Percentiles rank a stretch among this genome's conserved stretches.
Evolutionary conservation across 2,113 vertebrate species (phyloP).

Genomic region (Corapipo altera): DNA sequence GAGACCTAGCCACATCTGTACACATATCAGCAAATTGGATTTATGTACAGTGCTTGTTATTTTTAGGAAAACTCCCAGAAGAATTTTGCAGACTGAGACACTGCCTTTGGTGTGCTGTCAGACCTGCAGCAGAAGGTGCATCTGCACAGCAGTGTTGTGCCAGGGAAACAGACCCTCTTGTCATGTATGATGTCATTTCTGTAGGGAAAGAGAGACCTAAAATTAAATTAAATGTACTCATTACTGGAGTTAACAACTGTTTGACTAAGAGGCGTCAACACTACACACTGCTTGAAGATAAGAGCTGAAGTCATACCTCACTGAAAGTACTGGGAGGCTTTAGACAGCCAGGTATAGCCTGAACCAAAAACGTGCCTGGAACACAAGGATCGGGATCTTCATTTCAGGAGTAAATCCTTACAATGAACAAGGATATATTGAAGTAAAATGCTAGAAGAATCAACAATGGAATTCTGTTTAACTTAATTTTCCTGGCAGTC

Average conservation of each 20-base stretch:
- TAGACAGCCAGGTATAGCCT: background rate
- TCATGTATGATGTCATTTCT: background rate
- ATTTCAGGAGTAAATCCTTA: background rate
- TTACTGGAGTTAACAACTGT: background rate
- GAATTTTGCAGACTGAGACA: background rate
- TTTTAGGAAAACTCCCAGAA: background rate
- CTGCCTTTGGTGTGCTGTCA: background rate
- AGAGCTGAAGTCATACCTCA: background rate
- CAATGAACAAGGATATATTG: fast-evolving
- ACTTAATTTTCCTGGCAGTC: background rate
- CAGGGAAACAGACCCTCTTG: background rate
- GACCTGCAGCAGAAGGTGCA: background rate
- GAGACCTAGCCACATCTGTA: background rate
- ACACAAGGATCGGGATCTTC: background rate
- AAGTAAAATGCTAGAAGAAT: background rate
- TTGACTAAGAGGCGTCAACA: background rate
- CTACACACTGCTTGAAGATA: background rate
- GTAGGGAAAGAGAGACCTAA: background rate
- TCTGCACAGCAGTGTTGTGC: fast-evolving
- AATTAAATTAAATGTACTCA: background rate
- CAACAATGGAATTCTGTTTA: background rate
- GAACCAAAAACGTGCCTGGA: background rate
- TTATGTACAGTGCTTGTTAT: background rate
- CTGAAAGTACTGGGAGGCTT: background rate
- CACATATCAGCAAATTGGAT: background rate